These are phyloP conservation scores for Stenichneumon culpator DNA, from an alignment of 2,888 invertebrate genomes.

Conservation along the genomic window DNA sequence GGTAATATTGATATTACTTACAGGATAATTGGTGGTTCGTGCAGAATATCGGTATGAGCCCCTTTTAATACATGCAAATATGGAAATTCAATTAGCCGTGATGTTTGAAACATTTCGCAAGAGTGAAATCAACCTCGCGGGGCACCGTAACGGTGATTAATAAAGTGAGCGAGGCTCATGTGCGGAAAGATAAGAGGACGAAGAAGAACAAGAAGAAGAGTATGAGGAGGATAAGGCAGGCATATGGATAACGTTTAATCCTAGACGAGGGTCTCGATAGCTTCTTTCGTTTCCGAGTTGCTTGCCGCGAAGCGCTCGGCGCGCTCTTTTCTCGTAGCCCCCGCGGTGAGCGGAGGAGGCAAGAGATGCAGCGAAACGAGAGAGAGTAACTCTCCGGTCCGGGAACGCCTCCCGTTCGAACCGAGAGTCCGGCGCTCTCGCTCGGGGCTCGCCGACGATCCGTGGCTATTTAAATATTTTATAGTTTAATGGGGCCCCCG, in stretches of 20 bases:
- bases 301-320: slow-evolving; percentile 11
- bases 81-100: slow-evolving; percentile 67
- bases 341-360: slow-evolving; percentile 30
- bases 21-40: slow-evolving; percentile 50
- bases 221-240: slow-evolving; percentile 13
- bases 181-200: slow-evolving; percentile 43
- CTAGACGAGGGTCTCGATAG: slow-evolving; percentile 45
- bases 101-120: slow-evolving; percentile 61
- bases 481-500: slow-evolving; percentile 78
- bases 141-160: slow-evolving; percentile 59
- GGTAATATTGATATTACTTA: slow-evolving; percentile 10
- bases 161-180: slow-evolving; percentile 51
- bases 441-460: slow-evolving; percentile 68
- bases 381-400: slow-evolving; percentile 75
- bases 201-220: slow-evolving; percentile 17
- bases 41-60: slow-evolving; percentile 26
- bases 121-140: slow-evolving; percentile 53
- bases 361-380: slow-evolving; percentile 46
- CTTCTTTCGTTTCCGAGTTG: slow-evolving; percentile 54
- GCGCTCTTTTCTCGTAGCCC: slow-evolving; percentile 32
- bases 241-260: slow-evolving; percentile 55
- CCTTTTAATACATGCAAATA: slow-evolving; percentile 64
- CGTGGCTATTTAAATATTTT: slow-evolving; percentile 80
- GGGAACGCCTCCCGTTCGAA: slow-evolving; percentile 57
- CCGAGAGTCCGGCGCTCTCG: not conserved